Evolutionary conservation across 1,140 invertebrate genomes (phyloP), one percentile per base, ranked within the genome.

Genomic region (Panulirus ornatus): DNA sequence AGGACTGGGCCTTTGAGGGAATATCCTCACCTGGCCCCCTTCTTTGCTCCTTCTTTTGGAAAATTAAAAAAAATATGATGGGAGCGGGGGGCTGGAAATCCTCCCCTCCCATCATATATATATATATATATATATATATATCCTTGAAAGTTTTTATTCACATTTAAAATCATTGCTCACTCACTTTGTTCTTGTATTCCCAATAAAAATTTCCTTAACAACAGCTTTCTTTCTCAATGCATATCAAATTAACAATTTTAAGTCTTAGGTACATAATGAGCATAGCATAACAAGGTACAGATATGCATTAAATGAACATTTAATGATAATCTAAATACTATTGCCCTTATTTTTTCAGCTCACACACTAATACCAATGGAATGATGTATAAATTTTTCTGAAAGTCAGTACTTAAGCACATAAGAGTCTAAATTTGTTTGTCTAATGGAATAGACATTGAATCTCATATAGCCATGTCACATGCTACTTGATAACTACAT

Each of bases 401-500:
- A 78, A 3, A 36, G 44, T 44, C 19, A 27, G 27, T 78, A 44
- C 75, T 78, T 78, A 78, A 42, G 75, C 75, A 44, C 47, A 78
- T n/a, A 78, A 78, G 22, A 78, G 9, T n/a, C 58, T 63, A 63
- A 63, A 27, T 27, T 63, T 63, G n/a, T 78, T 76, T 36, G 36
- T 44, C 75, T 78, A 78, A 78, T 44, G n/a, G 11, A 44, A 78
- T 8, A 8, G 75, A 42, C 38, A 47, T 73, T 71, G 36, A n/a
- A 47, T 73, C 44, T 42, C 30, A 27, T 51, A 73, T 38, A 84
- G 70, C 83, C 71, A 73, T 36, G 83, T 84, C 83, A 75, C 38
- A 71, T 84, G 36, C 82, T 84, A 84, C 63, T 84, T 84, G 58
- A 71, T 16, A 44, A 84, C 70, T 73, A 84, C 83, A 34, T n/a